A percentile compares a stretch with the other conserved stretches of the same genome.
Evolutionary conservation across 2,113 vertebrate species (phyloP).

Genomic region (Lathamus discolor): DNA sequence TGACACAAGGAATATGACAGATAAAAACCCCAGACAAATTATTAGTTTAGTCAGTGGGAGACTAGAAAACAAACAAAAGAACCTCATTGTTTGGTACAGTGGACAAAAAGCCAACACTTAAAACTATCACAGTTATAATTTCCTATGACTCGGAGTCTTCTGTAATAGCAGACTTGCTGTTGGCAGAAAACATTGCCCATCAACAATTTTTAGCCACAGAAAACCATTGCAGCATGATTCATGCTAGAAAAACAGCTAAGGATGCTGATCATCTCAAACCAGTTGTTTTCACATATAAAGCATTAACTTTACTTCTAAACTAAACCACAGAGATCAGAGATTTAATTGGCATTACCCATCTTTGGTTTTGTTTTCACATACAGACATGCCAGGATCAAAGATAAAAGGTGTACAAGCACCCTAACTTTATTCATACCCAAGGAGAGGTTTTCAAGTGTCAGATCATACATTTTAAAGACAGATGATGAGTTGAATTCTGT

Average conservation of each 20-base stretch:
- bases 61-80: conserved; percentile 35
- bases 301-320: not conserved
- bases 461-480: not conserved
- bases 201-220: not conserved
- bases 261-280: not conserved
- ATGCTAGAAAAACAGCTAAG: not conserved
- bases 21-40: not conserved
- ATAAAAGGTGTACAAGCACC: not conserved
- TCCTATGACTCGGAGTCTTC: not conserved
- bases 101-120: not conserved
- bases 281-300: not conserved
- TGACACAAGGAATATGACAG: not conserved
- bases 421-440: not conserved
- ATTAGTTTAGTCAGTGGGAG: conserved; percentile 21
- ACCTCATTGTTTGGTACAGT: not conserved
- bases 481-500: not conserved
- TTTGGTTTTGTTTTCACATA: not conserved
- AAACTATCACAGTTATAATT: not conserved
- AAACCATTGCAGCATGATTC: not conserved
- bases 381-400: not conserved
- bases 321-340: not conserved
- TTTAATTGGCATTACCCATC: not conserved
- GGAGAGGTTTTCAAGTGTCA: not conserved
- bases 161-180: not conserved
- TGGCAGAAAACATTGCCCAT: not conserved